Evolutionary conservation across 2,888 invertebrate genomes (phyloP).

Genomic region (Polymixis flavicincta): DNA sequence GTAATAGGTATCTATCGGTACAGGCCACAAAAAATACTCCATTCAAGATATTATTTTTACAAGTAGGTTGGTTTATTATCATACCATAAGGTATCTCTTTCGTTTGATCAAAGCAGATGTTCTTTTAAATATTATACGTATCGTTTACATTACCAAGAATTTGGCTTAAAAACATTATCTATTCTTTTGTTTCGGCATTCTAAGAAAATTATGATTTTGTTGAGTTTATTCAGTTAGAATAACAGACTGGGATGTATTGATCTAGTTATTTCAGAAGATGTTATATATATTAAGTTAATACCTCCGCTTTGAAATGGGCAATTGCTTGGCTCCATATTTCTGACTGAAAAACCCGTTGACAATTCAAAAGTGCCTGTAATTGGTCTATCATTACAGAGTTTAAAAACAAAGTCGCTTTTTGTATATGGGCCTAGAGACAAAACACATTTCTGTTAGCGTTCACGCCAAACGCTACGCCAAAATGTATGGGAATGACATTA

Average conservation of each 20-base stretch:
- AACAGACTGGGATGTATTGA: not conserved
- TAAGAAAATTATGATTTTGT: not conserved
- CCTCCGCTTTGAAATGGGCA: no score
- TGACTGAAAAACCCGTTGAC: no score
- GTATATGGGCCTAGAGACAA: no score
- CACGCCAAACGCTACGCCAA: no score
- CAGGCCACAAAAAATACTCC: not conserved
- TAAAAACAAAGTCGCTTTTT: no score
- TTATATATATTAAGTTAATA: not conserved
- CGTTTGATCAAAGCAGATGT: constrained; percentile 10
- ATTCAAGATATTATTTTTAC: not conserved
- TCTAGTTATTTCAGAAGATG: not conserved
- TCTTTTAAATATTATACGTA: constrained; percentile 8
- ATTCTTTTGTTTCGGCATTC: not conserved
- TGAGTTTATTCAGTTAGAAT: not conserved
- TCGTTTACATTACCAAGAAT: constrained; percentile 10
- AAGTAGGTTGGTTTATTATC: constrained; percentile 8
- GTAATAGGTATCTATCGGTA: not conserved
- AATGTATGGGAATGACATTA: no score
- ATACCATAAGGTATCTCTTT: not conserved
- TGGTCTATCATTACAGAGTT: no score
- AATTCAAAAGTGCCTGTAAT: no score
- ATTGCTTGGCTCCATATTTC: no score
- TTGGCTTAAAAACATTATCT: not conserved
- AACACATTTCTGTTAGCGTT: no score